phyloP scores from a whole-genome alignment of 2,888 invertebrate species.

The Trichogramma dendrolimi region DNA sequence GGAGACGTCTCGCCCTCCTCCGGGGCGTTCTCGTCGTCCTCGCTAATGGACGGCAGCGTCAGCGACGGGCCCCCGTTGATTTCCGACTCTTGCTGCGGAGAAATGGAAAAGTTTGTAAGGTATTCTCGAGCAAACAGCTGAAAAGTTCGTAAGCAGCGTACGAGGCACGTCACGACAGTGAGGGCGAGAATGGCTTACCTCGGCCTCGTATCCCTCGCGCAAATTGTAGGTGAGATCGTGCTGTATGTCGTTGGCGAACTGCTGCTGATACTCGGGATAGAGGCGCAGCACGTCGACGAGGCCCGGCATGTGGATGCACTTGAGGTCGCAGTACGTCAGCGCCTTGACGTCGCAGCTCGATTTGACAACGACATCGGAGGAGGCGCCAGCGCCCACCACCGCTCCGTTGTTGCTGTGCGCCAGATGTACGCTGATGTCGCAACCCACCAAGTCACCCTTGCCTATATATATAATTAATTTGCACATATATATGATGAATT shows the following conservation, averaged over 20 bases:
- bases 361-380: conserved; percentile 76
- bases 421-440: conserved; percentile 81
- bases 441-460: conserved; percentile 92
- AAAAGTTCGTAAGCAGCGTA: too few relatives aligned
- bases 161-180: too few relatives aligned
- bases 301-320: conserved; percentile 88
- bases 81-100: conserved; percentile 63
- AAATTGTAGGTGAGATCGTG: conserved; percentile 93
- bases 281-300: conserved; percentile 82
- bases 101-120: neutral
- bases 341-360: conserved; percentile 94
- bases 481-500: neutral
- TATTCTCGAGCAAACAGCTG: neutral
- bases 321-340: conserved; percentile 91
- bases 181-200: conserved; percentile 60
- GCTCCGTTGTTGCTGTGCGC: conserved; percentile 62
- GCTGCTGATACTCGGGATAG: conserved; percentile 92
- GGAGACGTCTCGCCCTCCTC: conserved; percentile 68
- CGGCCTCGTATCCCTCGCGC: conserved; percentile 87
- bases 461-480: conserved; percentile 57
- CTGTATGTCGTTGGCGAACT: conserved; percentile 89
- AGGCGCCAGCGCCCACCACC: conserved; percentile 54
- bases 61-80: conserved; percentile 75
- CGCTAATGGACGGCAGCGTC: conserved; percentile 88
- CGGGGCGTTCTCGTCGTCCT: conserved; percentile 84